Evolutionary conservation across 2,113 vertebrate genomes (phyloP), one percentile per base, ranked within the genome.

Genomic region (Dasypus novemcinctus): DNA sequence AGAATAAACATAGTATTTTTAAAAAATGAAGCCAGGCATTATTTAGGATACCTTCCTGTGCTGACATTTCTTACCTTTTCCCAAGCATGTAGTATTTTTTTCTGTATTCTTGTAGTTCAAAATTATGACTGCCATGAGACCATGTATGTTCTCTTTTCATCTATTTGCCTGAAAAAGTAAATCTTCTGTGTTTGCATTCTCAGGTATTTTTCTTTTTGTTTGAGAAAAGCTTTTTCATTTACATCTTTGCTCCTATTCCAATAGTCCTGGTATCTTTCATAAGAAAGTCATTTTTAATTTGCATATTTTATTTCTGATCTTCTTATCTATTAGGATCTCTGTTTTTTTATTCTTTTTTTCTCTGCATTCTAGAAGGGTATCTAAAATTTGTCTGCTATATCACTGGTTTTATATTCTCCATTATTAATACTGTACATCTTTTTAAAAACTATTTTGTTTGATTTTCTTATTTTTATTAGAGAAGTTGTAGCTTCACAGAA

Each of bases 251-350:
- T 87, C 49, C 5, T 33, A 68, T 78, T 83, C 46, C n/a, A 92
- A 88, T 9, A 15, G 14, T 7, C 36, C 15, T 68, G 4, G 80
- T 95, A 78, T 64, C 7, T 91, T 86, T 72, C n/a, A 74, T 64
- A 92, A 59, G 38, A 78, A 92, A 92, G 29, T 43, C 61, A 54
- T 86, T 81, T 41, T 79, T 85, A 86, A 36, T n/a, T 75, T 81
- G 57, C 14, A 54, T 57, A 29, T 87, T 87, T n/a, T 5, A 36
- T 64, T 18, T 81, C 13, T 66, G 14, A 33, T 68, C 20, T 95
- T 75, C n/a, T 38, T 66, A 3, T 80, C 41, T 72, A 10, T 43
- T 61, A 92, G 25, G 36, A 4, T 91, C 49, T 49, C 57, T 68
- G 49, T 52, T 12, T 52, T 52, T 52, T 14, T 36, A n/a, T 29